Evolutionary conservation across 2,888 invertebrate species (phyloP), one percentile per base, ranked within the genome.

Genomic region (Cataglyphis livida): DNA sequence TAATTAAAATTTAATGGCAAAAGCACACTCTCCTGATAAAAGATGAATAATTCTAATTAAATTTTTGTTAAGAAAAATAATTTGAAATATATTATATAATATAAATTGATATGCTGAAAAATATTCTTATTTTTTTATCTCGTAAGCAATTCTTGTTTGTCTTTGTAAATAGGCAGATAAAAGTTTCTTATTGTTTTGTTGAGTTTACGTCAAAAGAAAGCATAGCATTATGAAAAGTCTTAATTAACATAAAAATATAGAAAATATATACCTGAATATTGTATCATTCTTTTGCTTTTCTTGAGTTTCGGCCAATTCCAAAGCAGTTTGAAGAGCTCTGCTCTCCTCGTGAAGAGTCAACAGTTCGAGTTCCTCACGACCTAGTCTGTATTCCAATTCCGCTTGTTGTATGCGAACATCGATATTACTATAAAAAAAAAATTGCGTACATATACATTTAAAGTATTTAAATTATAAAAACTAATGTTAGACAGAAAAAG

Each of bases 321-420:
- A 95, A 84, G 97, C 96, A n/a, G 97, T 95, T 92, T 97, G 97
- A 28, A 98, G 95, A 71, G 97, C 97, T 81, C 98, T 96, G 81
- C 97, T 97, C 95, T 98, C 98, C 95, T 98, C 98, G 87, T 97
- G 96, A 90, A 98, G 95, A 66, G 98, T 97, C 88, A 98, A 95
- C 92, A 98, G 95, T 95, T 98, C 98, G 88, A 98, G 95, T 95
- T 98, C 98, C 95, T 98, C 98, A 65, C 98, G 96, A 0, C 98
- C 98, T 88, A 98, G 95, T 93, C 98, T 97, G 94, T 98, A 98
- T 93, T 98, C 98, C 90, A 98, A 95, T 95, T 98, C 98, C 0
- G 98, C 98, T 93, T 98, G 98, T 92, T 98, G 97, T 93, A 98
- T 98, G 89, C 98, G 96, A 66, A 97, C 97, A 94, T 98, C 98